Conservation (phyloP, 2,113 vertebrate genomes). For the Lagopus muta region DNA sequence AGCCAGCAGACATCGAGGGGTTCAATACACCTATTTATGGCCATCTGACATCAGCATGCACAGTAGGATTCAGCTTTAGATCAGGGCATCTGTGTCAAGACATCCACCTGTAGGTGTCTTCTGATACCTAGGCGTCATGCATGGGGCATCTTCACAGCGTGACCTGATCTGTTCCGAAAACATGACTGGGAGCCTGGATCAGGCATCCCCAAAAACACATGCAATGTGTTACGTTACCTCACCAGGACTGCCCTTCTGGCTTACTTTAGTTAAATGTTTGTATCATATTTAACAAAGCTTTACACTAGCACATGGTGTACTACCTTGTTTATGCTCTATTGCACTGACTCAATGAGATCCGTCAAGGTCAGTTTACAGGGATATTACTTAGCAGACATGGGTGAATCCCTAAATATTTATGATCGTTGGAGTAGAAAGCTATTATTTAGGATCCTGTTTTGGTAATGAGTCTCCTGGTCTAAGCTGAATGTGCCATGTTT, state of each 20-base stretch:
- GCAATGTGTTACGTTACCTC: fast-evolving
- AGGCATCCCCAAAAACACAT: neutral
- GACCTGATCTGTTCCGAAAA: neutral
- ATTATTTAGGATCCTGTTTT: neutral
- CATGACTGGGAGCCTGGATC: neutral
- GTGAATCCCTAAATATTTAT: neutral
- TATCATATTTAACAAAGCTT: constrained; percentile 4
- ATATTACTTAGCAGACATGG: neutral
- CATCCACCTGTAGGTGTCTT: neutral
- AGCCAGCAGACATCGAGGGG: neutral
- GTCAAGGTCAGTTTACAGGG: neutral
- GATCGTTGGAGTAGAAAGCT: neutral
- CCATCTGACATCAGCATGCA: neutral
- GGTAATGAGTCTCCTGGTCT: neutral
- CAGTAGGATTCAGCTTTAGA: neutral
- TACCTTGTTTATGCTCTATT: neutral
- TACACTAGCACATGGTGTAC: neutral
- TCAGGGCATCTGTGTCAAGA: neutral
- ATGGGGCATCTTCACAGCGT: neutral
- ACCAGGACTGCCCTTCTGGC: neutral
- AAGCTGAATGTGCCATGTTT: neutral
- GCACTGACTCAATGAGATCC: neutral
- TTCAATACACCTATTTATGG: neutral
- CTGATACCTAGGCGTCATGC: neutral
- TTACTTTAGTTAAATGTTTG: neutral